Conservation (phyloP, 2,888 invertebrate genomes). For the Coelogynopora nodosa region DNA sequence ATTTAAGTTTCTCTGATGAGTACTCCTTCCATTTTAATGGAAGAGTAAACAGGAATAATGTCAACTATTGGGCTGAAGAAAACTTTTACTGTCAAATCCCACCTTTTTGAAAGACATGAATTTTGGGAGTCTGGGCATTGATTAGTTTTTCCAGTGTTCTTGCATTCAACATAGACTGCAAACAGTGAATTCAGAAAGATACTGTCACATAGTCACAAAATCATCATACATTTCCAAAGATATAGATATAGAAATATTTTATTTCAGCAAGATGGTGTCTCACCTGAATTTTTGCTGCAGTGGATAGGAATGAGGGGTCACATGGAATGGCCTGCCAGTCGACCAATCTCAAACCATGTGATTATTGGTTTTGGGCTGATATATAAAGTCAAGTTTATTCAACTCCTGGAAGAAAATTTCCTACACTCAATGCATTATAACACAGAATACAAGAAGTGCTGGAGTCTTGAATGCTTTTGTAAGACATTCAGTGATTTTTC, state of each 20-base stretch:
- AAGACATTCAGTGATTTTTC: too few species aligned
- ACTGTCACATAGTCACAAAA: neutral
- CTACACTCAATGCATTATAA: too few species aligned
- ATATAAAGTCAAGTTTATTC: too few species aligned
- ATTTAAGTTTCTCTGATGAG: constrained; percentile 14
- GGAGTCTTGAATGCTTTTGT: too few species aligned
- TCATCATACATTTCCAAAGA: neutral
- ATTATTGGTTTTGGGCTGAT: too few species aligned
- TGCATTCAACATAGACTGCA: constrained; percentile 6
- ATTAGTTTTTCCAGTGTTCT: constrained; percentile 11
- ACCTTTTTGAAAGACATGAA: neutral
- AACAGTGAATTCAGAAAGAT: constrained; percentile 14
- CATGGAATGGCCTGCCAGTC: neutral
- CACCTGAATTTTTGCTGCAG: neutral
- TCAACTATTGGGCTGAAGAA: constrained; percentile 5
- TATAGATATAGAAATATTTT: neutral
- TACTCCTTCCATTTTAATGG: constrained; percentile 1
- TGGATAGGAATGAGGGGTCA: constrained; percentile 12
- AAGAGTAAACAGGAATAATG: constrained; percentile 3
- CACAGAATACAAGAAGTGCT: too few species aligned
- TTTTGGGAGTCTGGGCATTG: neutral
- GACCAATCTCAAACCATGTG: too few species aligned
- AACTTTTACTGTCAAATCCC: neutral
- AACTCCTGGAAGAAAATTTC: too few species aligned
- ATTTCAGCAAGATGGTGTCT: constrained; percentile 8